Evolutionary conservation across 1,140 invertebrate species (phyloP), one percentile per base, ranked within the genome.

Genomic region (Drosophila virilis): DNA sequence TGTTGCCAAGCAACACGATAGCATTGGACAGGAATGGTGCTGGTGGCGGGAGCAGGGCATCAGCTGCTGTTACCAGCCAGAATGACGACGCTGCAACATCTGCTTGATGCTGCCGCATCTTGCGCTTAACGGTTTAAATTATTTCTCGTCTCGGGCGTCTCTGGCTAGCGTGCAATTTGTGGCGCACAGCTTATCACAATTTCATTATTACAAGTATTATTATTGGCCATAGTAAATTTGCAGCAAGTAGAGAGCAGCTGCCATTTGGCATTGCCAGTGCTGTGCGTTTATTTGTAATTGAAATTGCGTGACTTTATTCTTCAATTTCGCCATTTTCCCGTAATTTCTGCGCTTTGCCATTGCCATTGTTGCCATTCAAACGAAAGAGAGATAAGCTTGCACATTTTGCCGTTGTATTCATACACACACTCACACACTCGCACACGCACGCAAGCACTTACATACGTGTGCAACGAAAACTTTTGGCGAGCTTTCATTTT

Each of bases 291-390:
- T 75, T 83, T 88, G 84, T 88, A 88, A 88, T 88, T 88, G 83
- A 88, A 88, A 88, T 88, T 89, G 83, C 83, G 83, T 88, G 83
- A 88, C 83, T 88, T 88, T 89, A 88, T 88, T 83, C 83, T 88
- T 88, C 77, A 80, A 83, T 80, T 88, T 83, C 74, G 65, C 83
- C 59, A 74, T 78, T 28, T 74, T 66, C 43, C 45, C 62, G 35
- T 48, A 38, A 46, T 58, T n/a, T 58, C 17, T 48, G 35, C 40
- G 50, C 50, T 54, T 66, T 62, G 52, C 32, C 59, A 64, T 80
- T 76, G 67, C 43, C 73, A 77, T 58, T 58, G 55, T 65, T 65
- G 59, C 45, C 76, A 74, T 61, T 52, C 59, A 33, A 54, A 33
- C 10, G 40, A 71, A 75, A 74, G 54, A 42, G 40, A 72, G 74